Evolutionary conservation across 2,888 invertebrate species (phyloP).

Genomic region (Ditula angustiorana): DNA sequence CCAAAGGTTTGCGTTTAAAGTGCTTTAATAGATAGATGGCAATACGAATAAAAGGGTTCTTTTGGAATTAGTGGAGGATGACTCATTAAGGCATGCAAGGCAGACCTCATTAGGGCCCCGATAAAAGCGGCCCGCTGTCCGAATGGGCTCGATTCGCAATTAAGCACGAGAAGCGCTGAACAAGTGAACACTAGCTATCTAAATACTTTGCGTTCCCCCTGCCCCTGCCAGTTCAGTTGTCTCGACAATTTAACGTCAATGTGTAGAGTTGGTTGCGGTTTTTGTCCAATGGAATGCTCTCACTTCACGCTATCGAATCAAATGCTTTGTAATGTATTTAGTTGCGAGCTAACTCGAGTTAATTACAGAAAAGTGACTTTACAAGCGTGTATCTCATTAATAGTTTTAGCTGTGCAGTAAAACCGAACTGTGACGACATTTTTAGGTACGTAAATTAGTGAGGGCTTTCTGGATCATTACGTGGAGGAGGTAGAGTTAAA

Average conservation of each 20-base stretch:
- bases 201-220: slow-evolving; percentile 72
- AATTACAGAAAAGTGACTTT: slow-evolving; percentile 39
- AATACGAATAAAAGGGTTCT: slow-evolving; percentile 40
- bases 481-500: slow-evolving; percentile 75
- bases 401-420: slow-evolving; percentile 23
- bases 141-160: slow-evolving; percentile 77
- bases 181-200: slow-evolving; percentile 78
- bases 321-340: slow-evolving; percentile 52
- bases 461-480: slow-evolving; percentile 74
- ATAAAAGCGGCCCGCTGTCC: slow-evolving; percentile 77
- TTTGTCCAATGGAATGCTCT: slow-evolving; percentile 63
- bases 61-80: slow-evolving; percentile 48
- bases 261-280: slow-evolving; percentile 72
- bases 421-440: slow-evolving; percentile 41
- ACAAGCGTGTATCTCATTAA: slow-evolving; percentile 21
- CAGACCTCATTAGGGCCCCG: slow-evolving; percentile 68
- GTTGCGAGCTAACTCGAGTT: slow-evolving; percentile 45
- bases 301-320: slow-evolving; percentile 59
- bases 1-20: background rate
- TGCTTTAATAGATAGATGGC: slow-evolving; percentile 11
- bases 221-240: slow-evolving; percentile 60
- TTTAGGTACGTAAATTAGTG: slow-evolving; percentile 52
- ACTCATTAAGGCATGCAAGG: slow-evolving; percentile 76
- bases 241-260: slow-evolving; percentile 68
- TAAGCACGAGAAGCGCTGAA: slow-evolving; percentile 78